These are phyloP conservation scores for Erebia epiphron DNA, from an alignment of 2,888 invertebrate genomes.

Conservation along the genomic window DNA sequence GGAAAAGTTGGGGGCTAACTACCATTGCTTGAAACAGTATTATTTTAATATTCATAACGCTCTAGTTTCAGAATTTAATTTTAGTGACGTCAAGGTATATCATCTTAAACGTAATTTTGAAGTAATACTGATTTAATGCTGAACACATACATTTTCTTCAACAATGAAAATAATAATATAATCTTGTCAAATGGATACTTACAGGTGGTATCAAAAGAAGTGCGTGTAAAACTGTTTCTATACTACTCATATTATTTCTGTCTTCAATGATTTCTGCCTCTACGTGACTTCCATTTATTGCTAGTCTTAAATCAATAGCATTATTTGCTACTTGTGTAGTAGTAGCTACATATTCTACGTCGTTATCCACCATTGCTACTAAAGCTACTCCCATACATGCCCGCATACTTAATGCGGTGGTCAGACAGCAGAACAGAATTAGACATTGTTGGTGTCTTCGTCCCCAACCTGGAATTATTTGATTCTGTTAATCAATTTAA, in stretches of 20 bases:
- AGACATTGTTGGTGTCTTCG: constrained; percentile 83
- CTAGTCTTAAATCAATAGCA: not conserved
- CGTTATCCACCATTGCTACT: constrained; percentile 82
- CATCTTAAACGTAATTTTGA: too few relatives aligned
- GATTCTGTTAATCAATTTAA: not conserved
- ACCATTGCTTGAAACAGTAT: too few relatives aligned
- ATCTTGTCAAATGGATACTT: constrained; percentile 40
- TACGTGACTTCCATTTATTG: not conserved
- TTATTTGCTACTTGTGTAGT: not conserved
- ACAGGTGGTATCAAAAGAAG: constrained; percentile 60
- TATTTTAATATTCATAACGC: too few relatives aligned
- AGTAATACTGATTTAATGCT: too few relatives aligned
- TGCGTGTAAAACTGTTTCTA: constrained; percentile 49
- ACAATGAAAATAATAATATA: too few relatives aligned
- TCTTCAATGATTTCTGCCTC: not conserved
- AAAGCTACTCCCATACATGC: constrained; percentile 86
- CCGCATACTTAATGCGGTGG: constrained; percentile 84
- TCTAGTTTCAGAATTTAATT: too few relatives aligned
- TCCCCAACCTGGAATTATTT: constrained; percentile 64
- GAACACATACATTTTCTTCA: too few relatives aligned
- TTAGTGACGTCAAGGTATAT: too few relatives aligned
- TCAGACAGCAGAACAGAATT: constrained; percentile 81
- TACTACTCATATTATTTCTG: not conserved
- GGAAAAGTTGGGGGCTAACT: too few relatives aligned
- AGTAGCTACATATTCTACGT: constrained; percentile 2